Evolutionary conservation across 2,113 vertebrate species (phyloP).

Genomic region (Amblyopsis rosae): DNA sequence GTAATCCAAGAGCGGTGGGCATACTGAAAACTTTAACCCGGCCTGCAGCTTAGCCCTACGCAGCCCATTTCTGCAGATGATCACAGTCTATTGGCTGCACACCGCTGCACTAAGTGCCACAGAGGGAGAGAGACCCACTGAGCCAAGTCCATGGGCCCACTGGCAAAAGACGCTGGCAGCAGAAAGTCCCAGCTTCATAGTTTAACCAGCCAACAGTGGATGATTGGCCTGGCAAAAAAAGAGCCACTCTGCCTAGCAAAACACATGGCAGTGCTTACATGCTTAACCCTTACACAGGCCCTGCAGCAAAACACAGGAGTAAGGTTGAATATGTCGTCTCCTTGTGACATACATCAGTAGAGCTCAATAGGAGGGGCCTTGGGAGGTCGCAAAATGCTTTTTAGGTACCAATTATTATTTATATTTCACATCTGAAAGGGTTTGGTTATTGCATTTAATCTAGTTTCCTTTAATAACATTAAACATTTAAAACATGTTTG

Average conservation of each 20-base stretch:
- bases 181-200: constrained; percentile 64
- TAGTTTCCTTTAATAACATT: too few relatives aligned
- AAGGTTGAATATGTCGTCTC: too few relatives aligned
- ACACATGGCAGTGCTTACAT: constrained; percentile 71
- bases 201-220: constrained; percentile 70
- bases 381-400: too few relatives aligned
- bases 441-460: too few relatives aligned
- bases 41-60: constrained; percentile 40
- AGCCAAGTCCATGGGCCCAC: constrained; percentile 71
- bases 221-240: constrained; percentile 67
- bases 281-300: constrained; percentile 60
- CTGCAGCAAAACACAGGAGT: constrained; percentile 18
- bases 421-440: too few relatives aligned
- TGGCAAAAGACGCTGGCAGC: constrained; percentile 68
- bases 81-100: constrained; percentile 64
- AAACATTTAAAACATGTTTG: too few relatives aligned
- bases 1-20: constrained; percentile 58
- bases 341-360: too few relatives aligned
- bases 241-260: constrained; percentile 58
- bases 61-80: constrained; percentile 67
- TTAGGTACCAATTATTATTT: too few relatives aligned
- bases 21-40: constrained; percentile 59
- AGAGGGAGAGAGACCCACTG: constrained; percentile 44
- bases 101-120: constrained; percentile 60
- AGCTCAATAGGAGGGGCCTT: too few relatives aligned